Evolutionary conservation across 92 coral and sea anemone species (phyloP).

Genomic region (Blastomussa wellsi): DNA sequence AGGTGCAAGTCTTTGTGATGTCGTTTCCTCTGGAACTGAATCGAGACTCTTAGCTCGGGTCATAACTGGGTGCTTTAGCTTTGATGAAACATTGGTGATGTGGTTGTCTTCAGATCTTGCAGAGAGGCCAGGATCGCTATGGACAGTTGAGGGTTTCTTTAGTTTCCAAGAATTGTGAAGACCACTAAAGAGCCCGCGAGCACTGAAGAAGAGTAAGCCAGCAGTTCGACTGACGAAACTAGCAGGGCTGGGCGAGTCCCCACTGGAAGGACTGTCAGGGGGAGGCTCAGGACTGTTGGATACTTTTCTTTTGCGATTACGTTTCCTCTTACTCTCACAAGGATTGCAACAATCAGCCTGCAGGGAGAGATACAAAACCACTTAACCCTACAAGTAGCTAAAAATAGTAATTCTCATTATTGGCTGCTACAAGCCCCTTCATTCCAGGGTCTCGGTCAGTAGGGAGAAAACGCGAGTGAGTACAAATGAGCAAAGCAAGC

Average conservation of each 20-base stretch:
- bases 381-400: neutral
- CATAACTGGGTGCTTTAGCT: constrained; percentile 12
- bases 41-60: constrained; percentile 71
- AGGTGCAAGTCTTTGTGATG: neutral
- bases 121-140: constrained; percentile 43
- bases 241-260: constrained; percentile 47
- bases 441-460: too few relatives aligned
- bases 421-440: neutral
- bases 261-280: constrained; percentile 25
- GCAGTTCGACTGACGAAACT: constrained; percentile 85
- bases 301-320: constrained; percentile 57
- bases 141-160: constrained; percentile 38
- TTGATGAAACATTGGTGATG: neutral
- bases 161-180: constrained; percentile 51
- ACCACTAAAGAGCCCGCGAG: constrained; percentile 75
- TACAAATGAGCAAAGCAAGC: too few relatives aligned
- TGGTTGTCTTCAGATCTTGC: neutral
- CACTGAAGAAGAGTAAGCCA: constrained; percentile 85
- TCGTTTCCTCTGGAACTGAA: constrained; percentile 64
- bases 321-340: constrained; percentile 46
- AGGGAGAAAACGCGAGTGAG: too few relatives aligned
- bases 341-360: constrained; percentile 23
- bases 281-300: constrained; percentile 24
- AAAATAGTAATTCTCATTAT: neutral
- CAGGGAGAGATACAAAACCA: neutral